Evolutionary conservation across 2,797 vertebrate species (phyloP).

Genomic region (Sebastes itinus): DNA sequence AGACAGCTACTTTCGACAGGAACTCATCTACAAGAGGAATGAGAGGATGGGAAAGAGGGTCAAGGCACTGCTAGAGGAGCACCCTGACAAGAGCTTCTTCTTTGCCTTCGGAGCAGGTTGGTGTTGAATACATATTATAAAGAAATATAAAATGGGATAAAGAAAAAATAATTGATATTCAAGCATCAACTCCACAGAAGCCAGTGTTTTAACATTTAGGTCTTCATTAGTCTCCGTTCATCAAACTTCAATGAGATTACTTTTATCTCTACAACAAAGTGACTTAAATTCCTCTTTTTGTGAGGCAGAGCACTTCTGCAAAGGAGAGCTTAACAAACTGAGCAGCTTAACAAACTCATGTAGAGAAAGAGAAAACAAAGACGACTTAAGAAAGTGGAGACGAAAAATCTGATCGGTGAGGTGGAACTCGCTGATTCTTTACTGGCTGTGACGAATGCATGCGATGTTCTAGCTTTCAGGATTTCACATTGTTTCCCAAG

Average conservation of each 20-base stretch:
- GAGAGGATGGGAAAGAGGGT: slow-evolving; percentile 89
- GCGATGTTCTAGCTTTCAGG: not conserved
- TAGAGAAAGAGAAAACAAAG: slow-evolving; percentile 28
- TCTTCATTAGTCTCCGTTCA: slow-evolving; percentile 14
- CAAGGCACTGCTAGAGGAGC: slow-evolving; percentile 86
- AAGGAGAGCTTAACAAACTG: slow-evolving; percentile 1
- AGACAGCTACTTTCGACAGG: slow-evolving; percentile 89
- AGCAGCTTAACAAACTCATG: slow-evolving; percentile 43
- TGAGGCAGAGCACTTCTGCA: slow-evolving; percentile 26
- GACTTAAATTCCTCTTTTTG: slow-evolving; percentile 55
- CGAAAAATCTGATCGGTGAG: slow-evolving; percentile 9
- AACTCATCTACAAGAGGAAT: slow-evolving; percentile 92
- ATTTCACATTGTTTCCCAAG: not conserved
- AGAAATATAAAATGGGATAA: not conserved
- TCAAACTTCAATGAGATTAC: slow-evolving; percentile 49
- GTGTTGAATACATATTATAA: slow-evolving; percentile 41
- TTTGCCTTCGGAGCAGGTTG: slow-evolving; percentile 93
- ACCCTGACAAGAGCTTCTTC: slow-evolving; percentile 91
- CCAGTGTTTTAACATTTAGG: not conserved
- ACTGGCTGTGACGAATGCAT: not conserved
- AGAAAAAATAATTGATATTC: not conserved
- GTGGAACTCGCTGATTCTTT: not conserved
- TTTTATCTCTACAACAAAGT: slow-evolving; percentile 46
- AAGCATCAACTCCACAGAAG: not conserved
- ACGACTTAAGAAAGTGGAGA: not conserved